Percentiles rank a stretch among this genome's conserved stretches.
Conservation (phyloP, 92 coral and sea anemone species). For the Hydrozoanthus gracilis region DNA sequence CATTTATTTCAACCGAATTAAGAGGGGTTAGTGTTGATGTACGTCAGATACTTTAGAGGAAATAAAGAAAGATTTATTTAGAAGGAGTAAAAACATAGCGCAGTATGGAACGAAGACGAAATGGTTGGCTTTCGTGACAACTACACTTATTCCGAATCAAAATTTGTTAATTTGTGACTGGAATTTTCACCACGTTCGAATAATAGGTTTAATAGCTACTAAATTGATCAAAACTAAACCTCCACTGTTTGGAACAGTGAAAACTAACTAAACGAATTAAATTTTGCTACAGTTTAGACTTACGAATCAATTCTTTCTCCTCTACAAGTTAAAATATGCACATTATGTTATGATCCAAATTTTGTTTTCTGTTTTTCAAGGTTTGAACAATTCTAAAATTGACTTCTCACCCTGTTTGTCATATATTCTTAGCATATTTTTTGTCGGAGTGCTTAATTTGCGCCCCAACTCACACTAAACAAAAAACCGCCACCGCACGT, state of each 20-base stretch:
- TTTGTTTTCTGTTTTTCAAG: conserved; percentile 8
- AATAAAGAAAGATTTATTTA: not conserved
- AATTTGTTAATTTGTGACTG: conserved; percentile 47
- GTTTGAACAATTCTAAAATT: not conserved
- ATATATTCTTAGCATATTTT: conserved; percentile 7
- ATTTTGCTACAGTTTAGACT: not conserved
- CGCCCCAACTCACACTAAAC: conserved; percentile 26
- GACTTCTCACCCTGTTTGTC: conserved; percentile 23
- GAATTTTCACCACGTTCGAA: conserved; percentile 36
- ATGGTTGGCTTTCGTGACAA: conserved; percentile 40
- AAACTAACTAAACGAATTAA: conserved; percentile 9
- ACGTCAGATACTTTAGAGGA: not conserved
- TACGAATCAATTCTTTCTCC: not conserved
- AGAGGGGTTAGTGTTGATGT: not conserved
- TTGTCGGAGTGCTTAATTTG: conserved; percentile 21
- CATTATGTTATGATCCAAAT: not conserved
- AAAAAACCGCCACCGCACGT: conserved; percentile 41
- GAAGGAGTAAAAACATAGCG: not conserved
- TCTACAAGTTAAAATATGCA: not conserved
- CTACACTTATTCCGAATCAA: conserved; percentile 37
- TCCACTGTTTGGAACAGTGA: conserved; percentile 12
- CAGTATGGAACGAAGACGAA: conserved; percentile 11
- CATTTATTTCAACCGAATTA: not conserved
- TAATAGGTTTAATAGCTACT: conserved; percentile 36
- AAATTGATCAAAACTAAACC: conserved; percentile 36